A percentile compares a stretch with the other conserved stretches of the same genome.
Conservation (phyloP, 2,797 vertebrate species). For the Cuniculus paca region DNA sequence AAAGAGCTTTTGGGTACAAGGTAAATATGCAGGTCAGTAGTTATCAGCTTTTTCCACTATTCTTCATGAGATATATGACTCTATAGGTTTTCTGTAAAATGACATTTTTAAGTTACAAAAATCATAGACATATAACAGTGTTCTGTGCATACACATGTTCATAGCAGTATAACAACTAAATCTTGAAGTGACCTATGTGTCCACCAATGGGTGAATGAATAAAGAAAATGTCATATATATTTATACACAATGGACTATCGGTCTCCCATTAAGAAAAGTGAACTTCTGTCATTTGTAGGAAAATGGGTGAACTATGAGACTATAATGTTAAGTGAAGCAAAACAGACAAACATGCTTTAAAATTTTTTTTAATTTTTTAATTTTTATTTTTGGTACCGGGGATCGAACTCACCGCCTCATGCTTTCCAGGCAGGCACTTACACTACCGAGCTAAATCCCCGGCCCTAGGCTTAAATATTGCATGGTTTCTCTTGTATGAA, state of each 20-base stretch:
- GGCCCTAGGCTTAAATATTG: not conserved
- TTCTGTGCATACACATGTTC: not conserved
- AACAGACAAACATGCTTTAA: not conserved
- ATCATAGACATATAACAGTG: not conserved
- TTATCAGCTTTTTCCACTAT: not conserved
- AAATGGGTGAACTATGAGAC: not conserved
- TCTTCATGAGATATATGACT: not conserved
- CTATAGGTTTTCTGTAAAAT: slow-evolving; percentile 1
- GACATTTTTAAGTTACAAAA: not conserved
- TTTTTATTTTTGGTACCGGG: too few relatives aligned
- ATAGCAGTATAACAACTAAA: not conserved
- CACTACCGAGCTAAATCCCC: too few relatives aligned
- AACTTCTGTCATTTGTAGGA: not conserved
- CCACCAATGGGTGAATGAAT: not conserved
- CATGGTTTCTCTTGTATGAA: not conserved
- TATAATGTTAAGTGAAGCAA: not conserved
- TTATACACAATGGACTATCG: not conserved
- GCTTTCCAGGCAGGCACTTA: too few relatives aligned
- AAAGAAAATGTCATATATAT: not conserved
- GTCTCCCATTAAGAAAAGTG: not conserved
- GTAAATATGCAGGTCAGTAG: not conserved
- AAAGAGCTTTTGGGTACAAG: not conserved
- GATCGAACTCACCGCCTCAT: too few relatives aligned
- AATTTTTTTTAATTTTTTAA: too few relatives aligned
- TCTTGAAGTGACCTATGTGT: not conserved